Conservation (phyloP, 2,797 vertebrate genomes). For the Acanthornis magna region DNA sequence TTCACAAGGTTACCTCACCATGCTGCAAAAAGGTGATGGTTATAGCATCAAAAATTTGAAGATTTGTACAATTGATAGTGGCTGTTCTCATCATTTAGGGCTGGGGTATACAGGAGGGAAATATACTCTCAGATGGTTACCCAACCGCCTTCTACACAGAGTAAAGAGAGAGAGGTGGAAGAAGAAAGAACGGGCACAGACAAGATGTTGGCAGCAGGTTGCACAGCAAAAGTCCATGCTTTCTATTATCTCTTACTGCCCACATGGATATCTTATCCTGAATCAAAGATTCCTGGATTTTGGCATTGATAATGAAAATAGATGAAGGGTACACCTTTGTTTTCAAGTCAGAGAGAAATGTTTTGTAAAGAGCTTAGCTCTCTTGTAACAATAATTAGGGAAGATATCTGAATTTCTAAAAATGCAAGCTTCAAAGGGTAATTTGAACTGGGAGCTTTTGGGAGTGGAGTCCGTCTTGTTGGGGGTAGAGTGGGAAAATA, state of each 20-base stretch:
- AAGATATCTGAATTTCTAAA: background rate
- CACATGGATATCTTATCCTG: background rate
- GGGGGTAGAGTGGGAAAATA: background rate
- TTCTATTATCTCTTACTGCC: background rate
- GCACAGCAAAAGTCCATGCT: background rate
- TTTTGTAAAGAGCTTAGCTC: background rate
- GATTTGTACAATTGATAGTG: background rate
- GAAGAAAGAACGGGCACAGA: background rate
- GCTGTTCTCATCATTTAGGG: background rate
- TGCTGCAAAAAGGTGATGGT: background rate
- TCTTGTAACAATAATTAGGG: background rate
- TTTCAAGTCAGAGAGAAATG: background rate
- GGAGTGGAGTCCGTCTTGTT: background rate
- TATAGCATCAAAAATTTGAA: background rate
- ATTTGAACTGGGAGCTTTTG: background rate
- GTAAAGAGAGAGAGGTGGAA: background rate
- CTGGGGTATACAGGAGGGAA: background rate
- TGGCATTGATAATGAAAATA: background rate
- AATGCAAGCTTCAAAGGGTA: background rate
- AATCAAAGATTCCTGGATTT: background rate
- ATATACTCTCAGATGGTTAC: background rate
- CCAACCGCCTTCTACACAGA: rapidly evolving
- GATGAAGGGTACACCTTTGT: background rate
- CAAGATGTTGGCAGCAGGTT: background rate
- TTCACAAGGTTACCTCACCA: background rate